Base-by-base conservation (phyloP, 1,140 invertebrate species). In the Mycetomoellerius zeteki region DNA sequence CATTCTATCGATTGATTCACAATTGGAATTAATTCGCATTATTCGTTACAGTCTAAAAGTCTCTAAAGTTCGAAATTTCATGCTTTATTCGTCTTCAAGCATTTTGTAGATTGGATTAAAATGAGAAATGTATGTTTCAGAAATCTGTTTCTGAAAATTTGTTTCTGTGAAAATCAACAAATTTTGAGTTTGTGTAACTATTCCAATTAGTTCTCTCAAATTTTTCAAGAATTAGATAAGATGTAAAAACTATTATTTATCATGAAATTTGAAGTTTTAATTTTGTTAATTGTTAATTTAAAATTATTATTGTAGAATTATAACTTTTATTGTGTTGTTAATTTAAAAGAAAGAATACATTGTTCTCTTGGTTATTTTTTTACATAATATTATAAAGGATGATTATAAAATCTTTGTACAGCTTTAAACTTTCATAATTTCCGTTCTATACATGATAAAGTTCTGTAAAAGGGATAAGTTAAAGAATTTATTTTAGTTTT, bases 1-100 rank as follows among this genome's bases (percentile, higher is more conserved):
- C 69, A 56, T 71, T 84, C 37, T 60, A 24, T 21, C 37, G 37
- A 84, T 73, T 67, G 43, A 33, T 16, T 73, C 58, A 50, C 69
- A 62, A 84, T 84, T 75, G 19, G 7, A 60, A 43, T 37, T 37
- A 60, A 62, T 75, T 73, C 37, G 7, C 7, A 43, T 56, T 71
- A 33, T 71, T 71, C 33, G 77, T 56, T 82, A 19, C 37, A 54
- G 37, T 67, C 14, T 43, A 30, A 8, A 47, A 37, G 8, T 37
- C 21, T 54, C n/a, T 56, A 3, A 43, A 8, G 33, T 81, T 73
- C 47, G 24, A 50, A 47, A 73, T 73, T 27, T 72, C 21, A 71
- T 19, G 1, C n/a, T n/a, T 47, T 10, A 50, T 50, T 43, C 47
- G 10, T 21, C 30, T 81, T 47, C 60, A 21, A 80, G 0, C n/a